These are phyloP conservation scores for Ophonus ardosiacus DNA, from an alignment of 2,888 invertebrate species.

Conservation along the genomic window DNA sequence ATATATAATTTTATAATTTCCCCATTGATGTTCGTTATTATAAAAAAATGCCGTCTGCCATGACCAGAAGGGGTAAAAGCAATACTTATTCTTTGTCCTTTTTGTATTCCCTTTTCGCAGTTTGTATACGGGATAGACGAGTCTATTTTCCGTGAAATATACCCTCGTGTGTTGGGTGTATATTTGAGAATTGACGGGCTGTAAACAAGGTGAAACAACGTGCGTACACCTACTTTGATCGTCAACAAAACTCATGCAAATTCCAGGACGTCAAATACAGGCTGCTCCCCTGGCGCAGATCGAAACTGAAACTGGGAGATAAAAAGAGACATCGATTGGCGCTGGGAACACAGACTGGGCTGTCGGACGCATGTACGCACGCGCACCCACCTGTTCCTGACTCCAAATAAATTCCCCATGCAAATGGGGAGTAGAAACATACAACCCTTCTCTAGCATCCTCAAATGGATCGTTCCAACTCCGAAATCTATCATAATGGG, in stretches of 20 bases:
- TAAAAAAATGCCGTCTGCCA: too few species aligned
- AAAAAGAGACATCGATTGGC: slow-evolving; percentile 55
- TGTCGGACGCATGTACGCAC: slow-evolving; percentile 33
- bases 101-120: too few species aligned
- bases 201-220: slow-evolving; percentile 42
- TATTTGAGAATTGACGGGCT: slow-evolving; percentile 11
- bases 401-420: slow-evolving; percentile 59
- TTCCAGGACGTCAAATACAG: slow-evolving; percentile 40
- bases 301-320: slow-evolving; percentile 46
- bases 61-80: too few species aligned
- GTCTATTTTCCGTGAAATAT: too few species aligned
- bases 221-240: slow-evolving; percentile 39
- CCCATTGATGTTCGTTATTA: too few species aligned
- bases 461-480: neutral
- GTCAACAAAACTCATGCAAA: slow-evolving; percentile 55
- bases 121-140: too few species aligned
- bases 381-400: slow-evolving; percentile 56
- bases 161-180: neutral
- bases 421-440: slow-evolving; percentile 7
- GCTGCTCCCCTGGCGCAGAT: slow-evolving; percentile 17
- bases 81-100: too few species aligned
- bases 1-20: too few species aligned
- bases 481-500: neutral
- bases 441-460: slow-evolving; percentile 34
- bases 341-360: slow-evolving; percentile 37